These are phyloP conservation scores for Lasioglossum marginatum DNA, from an alignment of 2,888 invertebrate genomes.

Conservation along the genomic window DNA sequence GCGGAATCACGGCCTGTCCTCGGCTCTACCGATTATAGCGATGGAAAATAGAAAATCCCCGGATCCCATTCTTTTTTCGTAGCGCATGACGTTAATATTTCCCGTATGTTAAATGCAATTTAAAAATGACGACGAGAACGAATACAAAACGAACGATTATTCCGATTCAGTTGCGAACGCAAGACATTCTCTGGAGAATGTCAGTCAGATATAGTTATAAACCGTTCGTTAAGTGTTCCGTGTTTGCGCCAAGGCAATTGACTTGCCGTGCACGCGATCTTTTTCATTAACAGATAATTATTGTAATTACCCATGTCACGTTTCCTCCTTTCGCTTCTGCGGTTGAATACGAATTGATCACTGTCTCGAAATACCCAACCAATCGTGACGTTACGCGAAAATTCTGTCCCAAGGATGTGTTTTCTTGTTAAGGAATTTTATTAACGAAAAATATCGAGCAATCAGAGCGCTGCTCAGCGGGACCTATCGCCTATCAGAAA, in stretches of 20 bases:
- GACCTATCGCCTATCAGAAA: no score
- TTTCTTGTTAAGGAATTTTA: no score
- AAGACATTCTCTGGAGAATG: conserved; percentile 19
- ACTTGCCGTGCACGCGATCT: conserved; percentile 45
- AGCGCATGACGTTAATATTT: background rate
- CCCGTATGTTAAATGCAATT: background rate
- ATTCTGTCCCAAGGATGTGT: background rate
- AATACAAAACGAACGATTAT: conserved; percentile 6
- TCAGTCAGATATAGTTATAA: conserved; percentile 34
- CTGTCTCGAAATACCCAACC: no score
- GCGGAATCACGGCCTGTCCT: background rate
- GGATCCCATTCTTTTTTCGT: background rate
- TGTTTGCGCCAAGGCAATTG: conserved; percentile 31
- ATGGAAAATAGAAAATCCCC: background rate
- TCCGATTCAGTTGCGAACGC: conserved; percentile 20
- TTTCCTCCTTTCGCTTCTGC: background rate
- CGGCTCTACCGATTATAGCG: background rate
- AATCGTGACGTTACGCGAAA: background rate
- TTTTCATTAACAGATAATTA: conserved; percentile 51
- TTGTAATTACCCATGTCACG: conserved; percentile 28
- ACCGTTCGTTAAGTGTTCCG: conserved; percentile 30
- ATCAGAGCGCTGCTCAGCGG: no score
- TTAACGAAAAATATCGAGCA: no score
- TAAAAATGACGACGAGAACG: no score
- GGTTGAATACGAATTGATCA: conserved; percentile 1